phyloP scores from a whole-genome alignment of 2,797 vertebrate species.

The Ptychadena robeensis region DNA sequence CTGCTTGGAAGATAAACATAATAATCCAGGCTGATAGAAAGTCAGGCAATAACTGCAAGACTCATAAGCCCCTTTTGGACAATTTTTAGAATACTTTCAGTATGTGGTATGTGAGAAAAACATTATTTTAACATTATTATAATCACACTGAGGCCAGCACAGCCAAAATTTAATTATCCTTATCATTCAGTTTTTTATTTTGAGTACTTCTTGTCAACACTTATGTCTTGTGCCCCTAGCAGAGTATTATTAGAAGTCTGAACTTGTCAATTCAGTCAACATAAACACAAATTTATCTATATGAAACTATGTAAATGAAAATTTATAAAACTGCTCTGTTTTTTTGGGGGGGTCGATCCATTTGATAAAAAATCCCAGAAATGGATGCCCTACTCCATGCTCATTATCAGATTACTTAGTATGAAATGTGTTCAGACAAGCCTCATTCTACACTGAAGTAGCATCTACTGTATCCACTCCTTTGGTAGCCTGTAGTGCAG shows the following conservation, averaged over 20 bases:
- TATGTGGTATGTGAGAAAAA: neutral
- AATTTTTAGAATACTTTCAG: conserved; percentile 2
- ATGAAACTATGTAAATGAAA: too few relatives aligned
- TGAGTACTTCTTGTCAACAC: neutral
- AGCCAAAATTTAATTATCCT: conserved; percentile 18
- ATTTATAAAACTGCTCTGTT: too few relatives aligned
- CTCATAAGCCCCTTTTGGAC: conserved; percentile 8
- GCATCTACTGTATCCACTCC: neutral
- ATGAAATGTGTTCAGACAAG: too few relatives aligned
- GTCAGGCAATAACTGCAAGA: conserved; percentile 26
- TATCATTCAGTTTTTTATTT: neutral
- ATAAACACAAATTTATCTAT: neutral
- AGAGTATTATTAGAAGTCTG: neutral
- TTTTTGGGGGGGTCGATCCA: too few relatives aligned
- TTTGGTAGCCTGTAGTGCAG: neutral
- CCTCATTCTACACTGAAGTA: neutral
- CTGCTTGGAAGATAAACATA: conserved; percentile 7
- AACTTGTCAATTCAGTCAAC: neutral
- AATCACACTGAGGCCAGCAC: neutral
- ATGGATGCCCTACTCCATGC: too few relatives aligned
- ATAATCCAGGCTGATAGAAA: conserved; percentile 1
- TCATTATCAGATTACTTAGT: too few relatives aligned
- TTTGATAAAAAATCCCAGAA: too few relatives aligned
- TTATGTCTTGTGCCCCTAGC: neutral
- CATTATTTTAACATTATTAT: conserved; percentile 6